phyloP scores from a whole-genome alignment of 2,113 vertebrate species.

The Amazona guildingii region DNA sequence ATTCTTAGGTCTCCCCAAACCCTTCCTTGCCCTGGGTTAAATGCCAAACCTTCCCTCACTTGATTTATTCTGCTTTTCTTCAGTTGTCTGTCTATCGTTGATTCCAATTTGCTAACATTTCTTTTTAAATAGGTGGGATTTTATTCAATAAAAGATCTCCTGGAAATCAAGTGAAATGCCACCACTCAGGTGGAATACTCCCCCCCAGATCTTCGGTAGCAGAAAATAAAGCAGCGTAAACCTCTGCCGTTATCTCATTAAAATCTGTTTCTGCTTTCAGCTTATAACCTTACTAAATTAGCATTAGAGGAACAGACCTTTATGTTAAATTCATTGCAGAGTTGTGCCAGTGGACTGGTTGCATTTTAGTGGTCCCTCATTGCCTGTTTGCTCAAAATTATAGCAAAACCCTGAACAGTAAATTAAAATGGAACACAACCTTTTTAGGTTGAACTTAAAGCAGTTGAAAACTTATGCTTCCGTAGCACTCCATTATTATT shows the following conservation, averaged over 20 bases:
- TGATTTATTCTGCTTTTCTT: not conserved
- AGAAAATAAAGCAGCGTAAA: conserved; percentile 50
- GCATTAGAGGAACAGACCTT: conserved; percentile 51
- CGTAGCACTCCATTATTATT: conserved; percentile 2
- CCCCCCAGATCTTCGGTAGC: not conserved
- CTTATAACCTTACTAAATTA: conserved; percentile 62
- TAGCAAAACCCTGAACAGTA: conserved; percentile 25
- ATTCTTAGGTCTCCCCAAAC: not conserved
- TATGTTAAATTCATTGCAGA: conserved; percentile 54
- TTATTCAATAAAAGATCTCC: not conserved
- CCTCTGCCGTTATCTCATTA: conserved; percentile 55
- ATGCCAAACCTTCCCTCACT: not conserved
- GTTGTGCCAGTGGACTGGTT: conserved; percentile 38
- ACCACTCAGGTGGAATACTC: conserved; percentile 13
- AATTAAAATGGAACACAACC: conserved; percentile 55
- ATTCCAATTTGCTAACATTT: conserved; percentile 19
- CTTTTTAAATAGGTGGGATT: conserved; percentile 2
- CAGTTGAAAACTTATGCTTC: conserved; percentile 30
- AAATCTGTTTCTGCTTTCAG: conserved; percentile 50
- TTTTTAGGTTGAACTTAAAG: conserved; percentile 10
- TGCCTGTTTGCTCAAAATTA: conserved; percentile 56
- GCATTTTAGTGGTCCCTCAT: conserved; percentile 58
- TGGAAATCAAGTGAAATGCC: conserved; percentile 19
- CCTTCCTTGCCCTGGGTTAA: not conserved
- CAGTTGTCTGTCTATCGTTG: not conserved